Percentiles rank a stretch among this genome's conserved stretches.
These are phyloP conservation scores for Watersipora subatra DNA, from an alignment of 1,140 invertebrate genomes.

Conservation along the genomic window DNA sequence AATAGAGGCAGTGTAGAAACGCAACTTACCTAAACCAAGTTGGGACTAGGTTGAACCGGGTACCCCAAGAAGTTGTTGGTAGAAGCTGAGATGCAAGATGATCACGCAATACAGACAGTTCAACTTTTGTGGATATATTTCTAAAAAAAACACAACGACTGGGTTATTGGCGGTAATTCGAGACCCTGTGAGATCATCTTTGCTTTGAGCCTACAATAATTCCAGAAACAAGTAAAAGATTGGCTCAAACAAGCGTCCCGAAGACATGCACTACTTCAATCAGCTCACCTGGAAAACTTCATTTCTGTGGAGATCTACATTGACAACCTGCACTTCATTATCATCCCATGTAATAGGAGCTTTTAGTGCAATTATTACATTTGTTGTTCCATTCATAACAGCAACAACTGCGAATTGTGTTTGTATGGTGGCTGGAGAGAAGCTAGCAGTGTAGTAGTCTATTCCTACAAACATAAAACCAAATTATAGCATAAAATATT, in stretches of 20 bases:
- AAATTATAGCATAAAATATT: too few species aligned
- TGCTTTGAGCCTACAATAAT: too few species aligned
- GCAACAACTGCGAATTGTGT: not conserved
- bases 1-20: too few species aligned
- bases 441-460: not conserved
- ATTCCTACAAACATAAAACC: too few species aligned
- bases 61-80: not conserved
- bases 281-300: not conserved
- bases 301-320: not conserved
- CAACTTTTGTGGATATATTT: not conserved
- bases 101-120: not conserved
- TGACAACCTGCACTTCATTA: not conserved
- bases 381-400: not conserved
- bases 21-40: too few species aligned
- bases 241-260: too few species aligned
- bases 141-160: not conserved
- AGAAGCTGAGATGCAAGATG: not conserved
- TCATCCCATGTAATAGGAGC: not conserved
- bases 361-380: not conserved
- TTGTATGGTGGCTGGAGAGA: not conserved
- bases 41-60: not conserved
- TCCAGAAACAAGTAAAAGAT: too few species aligned
- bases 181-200: not conserved
- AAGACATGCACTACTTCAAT: too few species aligned
- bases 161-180: not conserved